Conservation (phyloP, 2,113 vertebrate genomes). For the Holacanthus passer region DNA sequence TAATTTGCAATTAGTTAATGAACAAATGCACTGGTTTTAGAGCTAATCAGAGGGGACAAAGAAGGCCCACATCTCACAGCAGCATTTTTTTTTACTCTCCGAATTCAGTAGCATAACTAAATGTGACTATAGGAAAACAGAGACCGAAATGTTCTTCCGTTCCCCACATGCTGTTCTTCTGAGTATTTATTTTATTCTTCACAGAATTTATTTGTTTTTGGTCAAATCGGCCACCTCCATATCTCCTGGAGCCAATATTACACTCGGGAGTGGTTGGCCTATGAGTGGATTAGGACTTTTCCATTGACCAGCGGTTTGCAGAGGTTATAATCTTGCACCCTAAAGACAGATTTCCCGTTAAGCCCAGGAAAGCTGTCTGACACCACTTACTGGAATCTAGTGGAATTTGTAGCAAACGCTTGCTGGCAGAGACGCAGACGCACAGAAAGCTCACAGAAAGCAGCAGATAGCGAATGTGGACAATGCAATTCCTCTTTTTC, state of each 20-base stretch:
- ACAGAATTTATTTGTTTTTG: slow-evolving; percentile 82
- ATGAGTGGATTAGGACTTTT: slow-evolving; percentile 80
- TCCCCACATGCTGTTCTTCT: slow-evolving; percentile 54
- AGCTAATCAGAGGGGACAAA: slow-evolving; percentile 8
- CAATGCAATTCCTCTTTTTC: slow-evolving; percentile 62
- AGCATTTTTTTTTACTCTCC: slow-evolving; percentile 23
- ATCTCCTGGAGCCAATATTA: slow-evolving; percentile 74
- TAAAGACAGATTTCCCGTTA: slow-evolving; percentile 84
- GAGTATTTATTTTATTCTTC: slow-evolving; percentile 76
- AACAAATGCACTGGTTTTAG: background rate
- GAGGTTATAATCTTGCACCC: slow-evolving; percentile 84
- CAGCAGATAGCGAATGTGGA: slow-evolving; percentile 68
- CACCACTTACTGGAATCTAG: slow-evolving; percentile 80
- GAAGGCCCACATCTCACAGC: slow-evolving; percentile 7
- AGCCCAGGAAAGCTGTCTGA: slow-evolving; percentile 79
- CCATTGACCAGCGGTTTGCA: slow-evolving; percentile 82
- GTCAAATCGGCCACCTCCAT: slow-evolving; percentile 79
- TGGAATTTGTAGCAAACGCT: slow-evolving; percentile 74
- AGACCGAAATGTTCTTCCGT: slow-evolving; percentile 56
- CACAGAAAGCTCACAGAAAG: slow-evolving; percentile 56
- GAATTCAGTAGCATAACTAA: slow-evolving; percentile 34
- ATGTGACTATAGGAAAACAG: slow-evolving; percentile 63
- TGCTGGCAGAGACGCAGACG: slow-evolving; percentile 58
- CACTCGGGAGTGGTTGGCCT: slow-evolving; percentile 73
- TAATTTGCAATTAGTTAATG: slow-evolving; percentile 28